Evolutionary conservation across 2,113 vertebrate genomes (phyloP), one percentile per base, ranked within the genome.

Genomic region (Bombycilla garrulus): DNA sequence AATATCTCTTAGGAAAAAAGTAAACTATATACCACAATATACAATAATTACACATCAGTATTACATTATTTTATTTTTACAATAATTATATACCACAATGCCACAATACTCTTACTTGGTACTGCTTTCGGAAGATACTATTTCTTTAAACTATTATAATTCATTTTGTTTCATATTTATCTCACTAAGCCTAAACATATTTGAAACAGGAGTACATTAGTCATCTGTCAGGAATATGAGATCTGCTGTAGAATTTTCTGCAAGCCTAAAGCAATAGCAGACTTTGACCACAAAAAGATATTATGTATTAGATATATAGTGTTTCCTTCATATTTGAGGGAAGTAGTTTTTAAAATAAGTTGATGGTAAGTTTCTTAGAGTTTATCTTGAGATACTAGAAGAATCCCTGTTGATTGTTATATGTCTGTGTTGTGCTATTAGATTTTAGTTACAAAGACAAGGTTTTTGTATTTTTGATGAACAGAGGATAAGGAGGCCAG

Each of bases 141-240:
- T 96, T 94, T 98, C 95, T 97, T 97, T 96, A 97, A 98, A 98
- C 86, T 84, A 93, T 98, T 97, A 95, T 96, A 97, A 97, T 97
- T 97, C 71, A 95, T 97, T 97, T 98, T 98, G 93, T 94, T 97
- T 97, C 96, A 93, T 97, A 97, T 98, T 97, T 97, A 96, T 97
- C 97, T 97, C 93, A 94, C 96, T 93, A 97, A 96, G 92, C 94
- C 95, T 97, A 98, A 97, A 97, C 96, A 97, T 96, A 97, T 98
- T 97, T 97, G 91, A 96, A 91, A 94, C 94, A 96, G 93, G 96
- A 98, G 91, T 96, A 78, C 97, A 98, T 98, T 97, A 97, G 97
- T 97, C 97, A 95, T 88, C 93, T 97, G 96, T 97, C 98, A 98
- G 95, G 90, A 86, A 85, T 78, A 90, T 92, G 96, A 95, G 92